phyloP scores from a whole-genome alignment of 2,113 vertebrate genomes.

The Marcusenius ussheri region DNA sequence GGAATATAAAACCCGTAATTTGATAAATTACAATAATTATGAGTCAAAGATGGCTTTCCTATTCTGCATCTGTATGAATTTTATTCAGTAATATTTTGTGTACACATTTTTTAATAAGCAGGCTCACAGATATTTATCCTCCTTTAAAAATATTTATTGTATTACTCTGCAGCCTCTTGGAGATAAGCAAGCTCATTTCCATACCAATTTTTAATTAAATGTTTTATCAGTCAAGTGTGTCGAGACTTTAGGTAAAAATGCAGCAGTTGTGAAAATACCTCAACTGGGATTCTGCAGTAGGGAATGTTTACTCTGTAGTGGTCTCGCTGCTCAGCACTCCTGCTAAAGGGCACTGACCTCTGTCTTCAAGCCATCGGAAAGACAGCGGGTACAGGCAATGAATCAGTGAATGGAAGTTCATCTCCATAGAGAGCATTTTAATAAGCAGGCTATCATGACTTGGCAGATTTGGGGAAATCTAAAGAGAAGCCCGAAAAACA shows the following conservation, averaged over 20 bases:
- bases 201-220: not conserved
- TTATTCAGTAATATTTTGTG: not conserved
- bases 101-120: not conserved
- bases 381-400: not conserved
- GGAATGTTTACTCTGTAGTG: not conserved
- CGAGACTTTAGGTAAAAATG: conserved; percentile 2
- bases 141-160: conserved; percentile 1
- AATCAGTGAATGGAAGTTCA: not conserved
- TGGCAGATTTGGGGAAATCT: not conserved
- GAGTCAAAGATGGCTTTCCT: not conserved
- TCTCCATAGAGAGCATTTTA: not conserved
- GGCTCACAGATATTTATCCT: not conserved
- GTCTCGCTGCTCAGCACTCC: not conserved
- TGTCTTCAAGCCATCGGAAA: not conserved
- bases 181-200: conserved; percentile 1
- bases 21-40: not conserved
- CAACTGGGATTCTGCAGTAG: not conserved
- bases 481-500: not conserved
- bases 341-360: not conserved
- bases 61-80: not conserved
- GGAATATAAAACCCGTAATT: conserved; percentile 3
- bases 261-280: not conserved
- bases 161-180: not conserved
- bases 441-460: not conserved
- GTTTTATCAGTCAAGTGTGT: conserved; percentile 2